A percentile compares a stretch with the other conserved stretches of the same genome.
These are phyloP conservation scores for Meriones unguiculatus DNA, from an alignment of 2,113 vertebrate genomes.

Conservation along the genomic window DNA sequence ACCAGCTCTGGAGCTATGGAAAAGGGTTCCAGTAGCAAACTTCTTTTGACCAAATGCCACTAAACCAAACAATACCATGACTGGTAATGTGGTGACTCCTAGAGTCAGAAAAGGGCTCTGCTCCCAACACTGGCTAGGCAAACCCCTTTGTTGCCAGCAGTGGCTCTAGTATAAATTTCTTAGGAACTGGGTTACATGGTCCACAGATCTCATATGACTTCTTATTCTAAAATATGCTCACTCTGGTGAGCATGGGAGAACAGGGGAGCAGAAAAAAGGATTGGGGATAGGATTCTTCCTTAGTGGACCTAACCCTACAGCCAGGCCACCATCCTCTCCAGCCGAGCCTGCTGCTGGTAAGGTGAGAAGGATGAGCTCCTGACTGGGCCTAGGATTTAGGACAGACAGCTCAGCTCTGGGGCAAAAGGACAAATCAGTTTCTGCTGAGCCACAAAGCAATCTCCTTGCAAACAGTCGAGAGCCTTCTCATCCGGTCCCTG, in stretches of 20 bases:
- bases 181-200: neutral
- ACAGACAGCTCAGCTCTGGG: neutral
- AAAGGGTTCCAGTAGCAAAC: neutral
- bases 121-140: neutral
- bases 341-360: no score
- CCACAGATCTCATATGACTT: rapidly evolving
- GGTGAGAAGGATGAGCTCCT: neutral
- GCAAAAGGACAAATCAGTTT: neutral
- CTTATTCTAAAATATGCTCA: rapidly evolving
- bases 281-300: rapidly evolving
- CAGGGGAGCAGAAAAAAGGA: neutral
- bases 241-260: neutral
- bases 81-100: neutral
- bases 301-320: neutral
- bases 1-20: neutral
- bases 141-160: neutral
- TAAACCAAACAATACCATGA: neutral
- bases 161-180: rapidly evolving
- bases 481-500: neutral
- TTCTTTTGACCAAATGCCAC: neutral
- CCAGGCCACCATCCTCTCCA: neutral
- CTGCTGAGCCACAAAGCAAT: neutral
- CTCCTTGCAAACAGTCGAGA: neutral
- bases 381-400: neutral
- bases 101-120: no score